Evolutionary conservation across 1,140 invertebrate genomes (phyloP), one percentile per base, ranked within the genome.

Genomic region (Drosophila baimaii): DNA sequence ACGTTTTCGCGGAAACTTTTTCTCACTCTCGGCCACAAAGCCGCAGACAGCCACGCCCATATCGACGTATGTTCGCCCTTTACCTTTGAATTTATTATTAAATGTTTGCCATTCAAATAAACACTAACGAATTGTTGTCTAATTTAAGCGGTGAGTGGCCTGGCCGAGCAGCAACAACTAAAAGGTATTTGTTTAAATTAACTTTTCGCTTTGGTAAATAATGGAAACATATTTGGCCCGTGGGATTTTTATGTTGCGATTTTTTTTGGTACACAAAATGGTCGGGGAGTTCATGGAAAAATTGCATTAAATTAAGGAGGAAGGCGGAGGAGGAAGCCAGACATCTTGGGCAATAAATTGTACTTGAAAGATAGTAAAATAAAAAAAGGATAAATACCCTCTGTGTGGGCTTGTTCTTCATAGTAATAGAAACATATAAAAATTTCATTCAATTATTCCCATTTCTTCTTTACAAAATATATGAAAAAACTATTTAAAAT

Each of bases 1-100:
- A 80, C 65, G 47, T 56, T 76, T 69, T 65, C 41, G 37, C 54
- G 51, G 73, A 77, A 55, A 75, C 47, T 62, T 73, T 76, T 68
- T 66, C 61, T 13, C 44, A 23, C 65, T 33, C 44, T 54, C 29
- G 21, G 19, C 21, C 33, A n/a, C 29, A 63, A 69, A 65, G 27
- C 46, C 47, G 43, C 39, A 39, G 56, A 70, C 57, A 47, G 41
- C 76, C 69, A 74, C 77, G 69, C 69, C 55, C 77, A 29, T 33
- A 44, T 69, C 43, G 58, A 47, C 59, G 69, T 71, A 39, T 13
- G 21, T 64, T 37, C 49, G 59, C 59, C 72, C 74, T 76, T 77
- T 76, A 54, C 77, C 64, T 81, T 70, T 70, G 41, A 73, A 73
- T 85, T 77, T 77, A 70, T 72, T 80, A 57, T 73, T 37, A 75